phyloP scores from a whole-genome alignment of 2,797 vertebrate species.

The Calcarius lapponicus region DNA sequence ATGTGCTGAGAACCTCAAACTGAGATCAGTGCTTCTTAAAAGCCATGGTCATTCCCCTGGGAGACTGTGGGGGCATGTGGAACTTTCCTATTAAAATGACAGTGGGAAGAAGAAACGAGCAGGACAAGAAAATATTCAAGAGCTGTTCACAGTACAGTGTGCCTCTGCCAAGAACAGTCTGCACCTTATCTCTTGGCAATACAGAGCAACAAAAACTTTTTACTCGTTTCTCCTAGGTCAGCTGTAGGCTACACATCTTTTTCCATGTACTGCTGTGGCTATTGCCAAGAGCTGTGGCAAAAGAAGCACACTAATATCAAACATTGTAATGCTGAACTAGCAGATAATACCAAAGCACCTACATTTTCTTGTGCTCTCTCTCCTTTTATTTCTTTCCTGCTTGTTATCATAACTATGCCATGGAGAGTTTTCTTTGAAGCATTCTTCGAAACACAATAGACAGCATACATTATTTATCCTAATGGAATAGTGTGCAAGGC shows the following conservation, averaged over 20 bases:
- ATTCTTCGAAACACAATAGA: constrained; percentile 27
- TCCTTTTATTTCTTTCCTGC: constrained; percentile 14
- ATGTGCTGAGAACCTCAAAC: not conserved
- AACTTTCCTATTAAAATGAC: not conserved
- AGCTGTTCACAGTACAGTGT: not conserved
- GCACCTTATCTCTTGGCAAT: not conserved
- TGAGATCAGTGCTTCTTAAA: not conserved
- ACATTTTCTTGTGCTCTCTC: not conserved
- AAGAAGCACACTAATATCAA: not conserved
- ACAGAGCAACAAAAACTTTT: not conserved
- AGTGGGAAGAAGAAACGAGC: not conserved
- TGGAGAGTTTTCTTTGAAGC: not conserved
- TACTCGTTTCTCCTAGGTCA: not conserved
- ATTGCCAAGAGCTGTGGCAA: not conserved
- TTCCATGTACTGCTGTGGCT: not conserved
- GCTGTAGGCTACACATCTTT: not conserved
- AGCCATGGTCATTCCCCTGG: not conserved
- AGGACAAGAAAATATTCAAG: not conserved
- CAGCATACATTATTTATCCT: constrained; percentile 24
- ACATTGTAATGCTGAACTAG: not conserved
- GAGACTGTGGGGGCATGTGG: not conserved
- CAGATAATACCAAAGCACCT: constrained; percentile 8
- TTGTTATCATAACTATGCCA: constrained; percentile 29
- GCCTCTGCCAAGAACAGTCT: not conserved
- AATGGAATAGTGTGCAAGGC: not conserved